Evolutionary conservation across 53 echinoderm and acorn worm species (phyloP).

Genomic region (Hippasteria phrygiana): DNA sequence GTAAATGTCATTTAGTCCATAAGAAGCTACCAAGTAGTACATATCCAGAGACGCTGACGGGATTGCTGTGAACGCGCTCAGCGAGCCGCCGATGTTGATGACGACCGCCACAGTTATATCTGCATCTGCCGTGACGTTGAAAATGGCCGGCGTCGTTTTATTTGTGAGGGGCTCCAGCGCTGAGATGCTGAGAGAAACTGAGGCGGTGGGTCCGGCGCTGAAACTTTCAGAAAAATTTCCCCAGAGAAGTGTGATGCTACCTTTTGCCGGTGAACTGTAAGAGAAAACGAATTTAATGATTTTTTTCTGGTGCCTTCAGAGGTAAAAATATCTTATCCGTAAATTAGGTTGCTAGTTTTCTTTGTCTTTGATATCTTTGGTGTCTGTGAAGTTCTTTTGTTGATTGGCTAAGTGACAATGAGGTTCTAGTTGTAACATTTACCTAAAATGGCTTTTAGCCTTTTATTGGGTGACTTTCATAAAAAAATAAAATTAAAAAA

Average conservation of each 20-base stretch:
- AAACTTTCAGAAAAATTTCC: not conserved
- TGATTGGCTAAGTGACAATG: too few species aligned
- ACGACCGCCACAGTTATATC: constrained; percentile 56
- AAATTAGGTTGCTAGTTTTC: too few species aligned
- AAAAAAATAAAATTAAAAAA: too few species aligned
- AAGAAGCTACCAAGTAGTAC: constrained; percentile 26
- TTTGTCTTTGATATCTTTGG: too few species aligned
- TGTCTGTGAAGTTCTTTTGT: too few species aligned
- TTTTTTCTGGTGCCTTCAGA: not conserved
- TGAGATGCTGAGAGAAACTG: not conserved
- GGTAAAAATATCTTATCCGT: not conserved
- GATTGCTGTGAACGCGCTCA: constrained; percentile 61
- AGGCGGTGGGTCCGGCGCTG: not conserved
- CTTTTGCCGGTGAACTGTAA: constrained; percentile 20
- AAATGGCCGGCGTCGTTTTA: not conserved
- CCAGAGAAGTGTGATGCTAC: not conserved
- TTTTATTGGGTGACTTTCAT: too few species aligned
- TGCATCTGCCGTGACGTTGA: constrained; percentile 37
- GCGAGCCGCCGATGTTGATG: constrained; percentile 27
- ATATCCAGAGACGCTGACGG: constrained; percentile 46
- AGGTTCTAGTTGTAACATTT: too few species aligned
- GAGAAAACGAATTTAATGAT: not conserved
- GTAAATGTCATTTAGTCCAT: not conserved
- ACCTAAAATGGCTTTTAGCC: too few species aligned
- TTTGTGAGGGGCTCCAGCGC: not conserved